phyloP scores from a whole-genome alignment of 2,888 invertebrate genomes.

The Peribatodes rhomboidaria region DNA sequence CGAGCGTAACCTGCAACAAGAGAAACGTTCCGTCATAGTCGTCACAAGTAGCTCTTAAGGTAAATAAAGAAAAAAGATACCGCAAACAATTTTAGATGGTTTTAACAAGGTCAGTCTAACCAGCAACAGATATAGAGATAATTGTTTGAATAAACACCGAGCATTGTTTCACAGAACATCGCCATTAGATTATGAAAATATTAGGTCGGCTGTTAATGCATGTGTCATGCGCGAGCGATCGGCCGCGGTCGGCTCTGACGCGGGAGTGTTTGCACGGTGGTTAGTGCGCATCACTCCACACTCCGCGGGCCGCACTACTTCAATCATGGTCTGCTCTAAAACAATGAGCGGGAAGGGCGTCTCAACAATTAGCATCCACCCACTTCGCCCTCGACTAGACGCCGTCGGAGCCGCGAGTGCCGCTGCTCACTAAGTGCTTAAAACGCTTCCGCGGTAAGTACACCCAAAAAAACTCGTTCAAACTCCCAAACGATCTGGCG shows the following conservation, averaged over 20 bases:
- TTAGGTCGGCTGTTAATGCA: conserved; percentile 85
- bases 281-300: conserved; percentile 78
- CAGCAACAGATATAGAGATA: conserved; percentile 81
- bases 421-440: conserved; percentile 73
- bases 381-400: conserved; percentile 76
- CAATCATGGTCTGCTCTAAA: conserved; percentile 86
- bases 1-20: conserved; percentile 90
- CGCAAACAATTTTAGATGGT: conserved; percentile 81
- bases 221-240: conserved; percentile 82
- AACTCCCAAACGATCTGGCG: conserved; percentile 48
- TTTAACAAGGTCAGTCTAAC: conserved; percentile 85
- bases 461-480: conserved; percentile 53
- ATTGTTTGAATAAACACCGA: conserved; percentile 79
- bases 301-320: conserved; percentile 77
- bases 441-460: conserved; percentile 59
- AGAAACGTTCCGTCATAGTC: conserved; percentile 55
- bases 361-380: conserved; percentile 84
- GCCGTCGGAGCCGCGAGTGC: conserved; percentile 60
- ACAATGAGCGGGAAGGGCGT: conserved; percentile 85
- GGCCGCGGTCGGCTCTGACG: conserved; percentile 63
- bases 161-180: conserved; percentile 86
- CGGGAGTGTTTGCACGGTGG: conserved; percentile 76
- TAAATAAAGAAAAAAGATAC: conserved; percentile 68
- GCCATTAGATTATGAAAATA: conserved; percentile 87
- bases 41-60: conserved; percentile 55